phyloP scores from a whole-genome alignment of 1,140 invertebrate species.

The Cherax destructor region DNA sequence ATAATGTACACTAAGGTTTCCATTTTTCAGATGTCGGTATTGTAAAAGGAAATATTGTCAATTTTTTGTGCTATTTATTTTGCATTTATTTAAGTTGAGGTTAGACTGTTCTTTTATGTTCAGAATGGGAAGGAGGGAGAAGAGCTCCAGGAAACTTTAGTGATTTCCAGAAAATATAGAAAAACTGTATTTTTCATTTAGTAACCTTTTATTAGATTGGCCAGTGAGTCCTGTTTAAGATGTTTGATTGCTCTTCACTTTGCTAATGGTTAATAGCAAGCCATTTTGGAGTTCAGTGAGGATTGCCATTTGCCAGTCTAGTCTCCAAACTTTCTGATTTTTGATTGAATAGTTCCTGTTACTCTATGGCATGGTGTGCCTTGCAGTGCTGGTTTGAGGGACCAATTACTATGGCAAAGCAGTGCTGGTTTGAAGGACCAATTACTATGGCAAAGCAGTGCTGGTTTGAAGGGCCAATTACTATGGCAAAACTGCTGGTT shows the following conservation, averaged over 20 bases:
- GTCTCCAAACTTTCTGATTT: slow-evolving; percentile 25
- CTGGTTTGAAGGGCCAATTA: slow-evolving; percentile 31
- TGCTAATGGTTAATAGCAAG: not conserved
- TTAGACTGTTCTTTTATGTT: not conserved
- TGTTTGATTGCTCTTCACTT: not conserved
- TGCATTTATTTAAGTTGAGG: not conserved
- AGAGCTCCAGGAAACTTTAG: not conserved
- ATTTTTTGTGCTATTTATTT: not conserved
- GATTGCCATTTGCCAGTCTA: slow-evolving; percentile 44
- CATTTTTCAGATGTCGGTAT: too few species aligned
- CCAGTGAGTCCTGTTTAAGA: slow-evolving; percentile 23
- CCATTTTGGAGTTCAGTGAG: not conserved
- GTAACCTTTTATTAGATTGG: slow-evolving; percentile 17
- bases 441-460: slow-evolving; percentile 4
- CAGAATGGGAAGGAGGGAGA: too few species aligned
- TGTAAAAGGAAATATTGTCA: not conserved
- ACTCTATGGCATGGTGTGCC: slow-evolving; percentile 12
- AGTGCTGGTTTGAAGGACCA: slow-evolving; percentile 28
- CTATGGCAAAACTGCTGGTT: not conserved
- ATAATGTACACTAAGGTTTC: too few species aligned
- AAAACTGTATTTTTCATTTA: too few species aligned
- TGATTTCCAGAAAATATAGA: not conserved
- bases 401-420: slow-evolving; percentile 24
- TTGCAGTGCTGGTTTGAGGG: slow-evolving; percentile 14
- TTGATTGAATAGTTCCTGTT: slow-evolving; percentile 22